A percentile compares a stretch with the other conserved stretches of the same genome.
Conservation (phyloP, 2,888 invertebrate genomes). For the Platerodrilus igneus region DNA sequence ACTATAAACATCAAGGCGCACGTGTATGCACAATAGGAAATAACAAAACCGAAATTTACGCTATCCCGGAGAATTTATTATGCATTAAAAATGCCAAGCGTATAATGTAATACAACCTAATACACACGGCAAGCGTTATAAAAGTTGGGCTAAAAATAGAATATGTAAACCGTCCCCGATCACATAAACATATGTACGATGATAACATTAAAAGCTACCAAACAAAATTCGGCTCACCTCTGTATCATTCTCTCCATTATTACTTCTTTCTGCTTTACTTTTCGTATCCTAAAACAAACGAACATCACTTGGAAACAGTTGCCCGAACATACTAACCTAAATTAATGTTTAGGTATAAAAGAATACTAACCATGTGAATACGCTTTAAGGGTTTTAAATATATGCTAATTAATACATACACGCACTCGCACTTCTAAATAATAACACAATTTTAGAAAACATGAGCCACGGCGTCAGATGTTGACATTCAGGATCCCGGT, state of each 20-base stretch:
- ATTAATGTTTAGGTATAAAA: slow-evolving; percentile 20
- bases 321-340: slow-evolving; percentile 32
- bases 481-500: slow-evolving; percentile 20
- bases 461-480: slow-evolving; percentile 45
- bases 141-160: slow-evolving; percentile 21
- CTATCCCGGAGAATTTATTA: too few relatives aligned
- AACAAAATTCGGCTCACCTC: slow-evolving; percentile 52
- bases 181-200: slow-evolving; percentile 17
- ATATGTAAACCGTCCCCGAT: slow-evolving; percentile 26
- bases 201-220: slow-evolving; percentile 11
- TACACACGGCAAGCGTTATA: slow-evolving; percentile 18
- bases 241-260: slow-evolving; percentile 54
- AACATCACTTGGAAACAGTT: slow-evolving; percentile 26
- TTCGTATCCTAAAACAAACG: slow-evolving; percentile 55
- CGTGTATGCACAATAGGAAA: too few relatives aligned
- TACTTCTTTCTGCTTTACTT: slow-evolving; percentile 55
- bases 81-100: slow-evolving; percentile 1
- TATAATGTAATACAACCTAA: slow-evolving; percentile 7
- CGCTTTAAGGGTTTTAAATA: slow-evolving; percentile 22
- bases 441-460: slow-evolving; percentile 41
- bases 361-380: slow-evolving; percentile 28
- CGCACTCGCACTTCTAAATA: slow-evolving; percentile 21
- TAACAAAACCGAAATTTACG: too few relatives aligned
- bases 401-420: slow-evolving; percentile 26
- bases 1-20: too few relatives aligned